These are phyloP conservation scores for Drosophila prolongata DNA, from an alignment of 2,888 invertebrate species.

Conservation along the genomic window DNA sequence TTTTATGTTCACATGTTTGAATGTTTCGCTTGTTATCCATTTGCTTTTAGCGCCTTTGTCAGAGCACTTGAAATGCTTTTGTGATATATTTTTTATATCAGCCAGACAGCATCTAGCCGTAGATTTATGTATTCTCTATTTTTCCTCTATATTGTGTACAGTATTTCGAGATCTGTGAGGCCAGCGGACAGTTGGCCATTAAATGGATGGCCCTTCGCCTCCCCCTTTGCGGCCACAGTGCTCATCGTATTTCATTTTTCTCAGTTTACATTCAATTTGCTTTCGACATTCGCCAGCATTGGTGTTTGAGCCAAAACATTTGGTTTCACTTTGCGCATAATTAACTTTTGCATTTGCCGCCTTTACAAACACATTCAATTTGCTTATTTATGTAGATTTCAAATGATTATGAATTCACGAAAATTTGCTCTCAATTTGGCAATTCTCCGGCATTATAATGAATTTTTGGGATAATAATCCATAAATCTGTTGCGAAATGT, in stretches of 20 bases:
- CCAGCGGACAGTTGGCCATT: slow-evolving; percentile 51
- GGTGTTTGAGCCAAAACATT: slow-evolving; percentile 76
- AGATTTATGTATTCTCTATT: slow-evolving; percentile 42
- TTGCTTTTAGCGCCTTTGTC: slow-evolving; percentile 50
- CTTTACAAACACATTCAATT: slow-evolving; percentile 29
- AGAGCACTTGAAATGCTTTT: slow-evolving; percentile 44
- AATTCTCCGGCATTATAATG: slow-evolving; percentile 17
- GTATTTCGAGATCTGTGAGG: slow-evolving; percentile 7
- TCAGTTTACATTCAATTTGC: slow-evolving; percentile 52
- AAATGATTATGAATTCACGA: slow-evolving; percentile 30
- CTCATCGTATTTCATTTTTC: slow-evolving; percentile 49
- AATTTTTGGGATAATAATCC: slow-evolving; percentile 28
- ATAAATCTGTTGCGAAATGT: slow-evolving; percentile 31
- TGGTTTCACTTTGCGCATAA: slow-evolving; percentile 78
- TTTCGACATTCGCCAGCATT: slow-evolving; percentile 46
- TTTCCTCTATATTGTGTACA: slow-evolving; percentile 21
- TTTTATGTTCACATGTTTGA: slow-evolving; percentile 30
- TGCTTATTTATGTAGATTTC: slow-evolving; percentile 37
- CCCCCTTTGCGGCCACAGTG: not conserved
- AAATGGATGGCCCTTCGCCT: slow-evolving; percentile 31
- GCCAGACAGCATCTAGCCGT: slow-evolving; percentile 43
- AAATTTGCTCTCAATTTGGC: slow-evolving; percentile 23
- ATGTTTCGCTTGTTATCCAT: slow-evolving; percentile 28
- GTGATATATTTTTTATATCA: slow-evolving; percentile 45
- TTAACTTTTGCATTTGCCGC: slow-evolving; percentile 62